Evolutionary conservation across 2,888 invertebrate species (phyloP).

Genomic region (Philopedon plagiatum): DNA sequence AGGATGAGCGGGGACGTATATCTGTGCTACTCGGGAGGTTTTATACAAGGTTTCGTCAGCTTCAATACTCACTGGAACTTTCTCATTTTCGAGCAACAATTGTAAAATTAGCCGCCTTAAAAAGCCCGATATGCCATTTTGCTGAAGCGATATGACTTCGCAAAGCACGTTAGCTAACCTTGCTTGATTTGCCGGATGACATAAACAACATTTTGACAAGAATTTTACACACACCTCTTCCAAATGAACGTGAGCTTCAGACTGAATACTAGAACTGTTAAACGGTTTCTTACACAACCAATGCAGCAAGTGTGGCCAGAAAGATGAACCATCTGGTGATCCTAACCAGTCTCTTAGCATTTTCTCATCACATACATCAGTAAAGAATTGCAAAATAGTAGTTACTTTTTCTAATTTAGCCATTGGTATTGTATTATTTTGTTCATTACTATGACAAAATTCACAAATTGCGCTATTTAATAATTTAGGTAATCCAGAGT

Average conservation of each 20-base stretch:
- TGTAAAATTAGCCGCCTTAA: slow-evolving; percentile 89
- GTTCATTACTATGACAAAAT: slow-evolving; percentile 62
- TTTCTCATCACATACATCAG: slow-evolving; percentile 84
- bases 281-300: slow-evolving; percentile 75
- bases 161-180: slow-evolving; percentile 85
- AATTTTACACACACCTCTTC: slow-evolving; percentile 87
- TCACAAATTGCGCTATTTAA: slow-evolving; percentile 76
- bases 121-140: slow-evolving; percentile 85
- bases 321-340: slow-evolving; percentile 81
- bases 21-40: slow-evolving; percentile 62
- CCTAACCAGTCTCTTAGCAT: slow-evolving; percentile 92
- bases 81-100: slow-evolving; percentile 88
- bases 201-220: slow-evolving; percentile 86
- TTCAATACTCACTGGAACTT: slow-evolving; percentile 81
- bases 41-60: slow-evolving; percentile 67
- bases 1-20: slow-evolving; percentile 73
- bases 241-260: slow-evolving; percentile 72
- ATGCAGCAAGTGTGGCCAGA: slow-evolving; percentile 87
- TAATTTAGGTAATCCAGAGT: slow-evolving; percentile 80
- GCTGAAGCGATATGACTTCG: slow-evolving; percentile 79
- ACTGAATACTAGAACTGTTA: slow-evolving; percentile 62
- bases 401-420: slow-evolving; percentile 75
- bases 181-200: slow-evolving; percentile 88
- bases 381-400: slow-evolving; percentile 84
- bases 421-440: slow-evolving; percentile 66